Conservation (phyloP, 2,797 vertebrate species). For the Delichon dasypus region DNA sequence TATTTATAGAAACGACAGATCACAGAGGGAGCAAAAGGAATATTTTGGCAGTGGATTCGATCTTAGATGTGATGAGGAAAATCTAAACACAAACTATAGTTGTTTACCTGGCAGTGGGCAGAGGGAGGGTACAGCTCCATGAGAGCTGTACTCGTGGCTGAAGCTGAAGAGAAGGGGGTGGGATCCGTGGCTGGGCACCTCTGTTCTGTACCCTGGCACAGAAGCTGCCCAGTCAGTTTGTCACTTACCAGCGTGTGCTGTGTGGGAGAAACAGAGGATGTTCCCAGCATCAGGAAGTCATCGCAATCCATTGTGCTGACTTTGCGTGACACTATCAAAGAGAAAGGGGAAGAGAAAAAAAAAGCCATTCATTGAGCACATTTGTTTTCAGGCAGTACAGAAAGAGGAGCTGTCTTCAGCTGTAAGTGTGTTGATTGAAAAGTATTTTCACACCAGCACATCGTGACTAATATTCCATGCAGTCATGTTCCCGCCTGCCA, state of each 20-base stretch:
- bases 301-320: neutral
- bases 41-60: neutral
- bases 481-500: neutral
- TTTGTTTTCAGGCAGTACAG: conserved; percentile 34
- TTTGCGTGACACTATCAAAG: conserved; percentile 34
- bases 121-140: neutral
- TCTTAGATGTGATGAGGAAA: neutral
- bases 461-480: neutral
- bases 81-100: neutral
- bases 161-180: neutral
- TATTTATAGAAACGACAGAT: neutral
- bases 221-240: neutral
- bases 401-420: conserved; percentile 29
- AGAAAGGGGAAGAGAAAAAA: neutral
- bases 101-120: neutral
- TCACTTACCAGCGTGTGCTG: neutral
- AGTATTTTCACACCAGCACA: conserved; percentile 46
- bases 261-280: conserved; percentile 1
- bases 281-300: conserved; percentile 35
- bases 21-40: neutral
- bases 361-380: neutral
- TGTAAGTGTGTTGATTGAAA: conserved; percentile 11
- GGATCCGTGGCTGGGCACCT: neutral
- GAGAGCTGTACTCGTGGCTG: neutral
- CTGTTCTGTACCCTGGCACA: neutral